Percentiles rank a stretch among this genome's conserved stretches.
Conservation (phyloP, 2,113 vertebrate genomes). For the Embiotoca jacksoni region DNA sequence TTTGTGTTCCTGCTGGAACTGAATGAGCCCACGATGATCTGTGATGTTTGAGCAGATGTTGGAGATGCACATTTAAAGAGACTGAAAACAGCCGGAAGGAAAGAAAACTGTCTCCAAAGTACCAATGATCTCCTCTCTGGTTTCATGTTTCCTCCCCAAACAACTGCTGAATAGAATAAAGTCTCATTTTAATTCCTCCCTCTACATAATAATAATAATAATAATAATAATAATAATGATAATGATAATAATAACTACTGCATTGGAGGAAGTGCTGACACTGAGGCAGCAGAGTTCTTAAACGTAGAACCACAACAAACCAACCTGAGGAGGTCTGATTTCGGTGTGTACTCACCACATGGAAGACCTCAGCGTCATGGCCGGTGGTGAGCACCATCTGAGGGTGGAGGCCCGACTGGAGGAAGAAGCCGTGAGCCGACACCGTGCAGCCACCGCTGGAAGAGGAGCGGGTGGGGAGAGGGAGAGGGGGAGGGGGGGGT, state of each 20-base stretch:
- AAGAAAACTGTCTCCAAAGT: background rate
- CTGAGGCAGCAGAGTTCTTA: too few relatives aligned
- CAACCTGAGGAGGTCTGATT: too few relatives aligned
- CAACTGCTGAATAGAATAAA: too few relatives aligned
- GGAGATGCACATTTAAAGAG: background rate
- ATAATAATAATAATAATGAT: too few relatives aligned
- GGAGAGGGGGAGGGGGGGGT: conserved; percentile 55
- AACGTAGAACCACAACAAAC: too few relatives aligned
- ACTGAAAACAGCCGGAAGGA: background rate
- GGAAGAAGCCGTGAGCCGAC: conserved; percentile 90
- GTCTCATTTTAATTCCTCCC: too few relatives aligned
- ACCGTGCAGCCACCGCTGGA: conserved; percentile 95
- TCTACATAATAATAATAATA: too few relatives aligned
- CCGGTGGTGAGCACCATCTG: conserved; percentile 92
- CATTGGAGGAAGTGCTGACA: too few relatives aligned
- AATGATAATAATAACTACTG: too few relatives aligned
- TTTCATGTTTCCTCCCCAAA: background rate
- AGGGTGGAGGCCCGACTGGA: conserved; percentile 92
- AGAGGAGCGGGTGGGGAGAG: conserved; percentile 53
- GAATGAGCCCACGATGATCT: too few relatives aligned
- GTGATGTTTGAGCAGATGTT: conserved; percentile 13
- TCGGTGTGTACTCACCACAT: conserved; percentile 90
- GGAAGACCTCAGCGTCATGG: conserved; percentile 88
- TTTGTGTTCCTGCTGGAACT: background rate
- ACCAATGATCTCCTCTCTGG: background rate